phyloP scores from a whole-genome alignment of 2,113 vertebrate genomes.

The Spea multiplicata region DNA sequence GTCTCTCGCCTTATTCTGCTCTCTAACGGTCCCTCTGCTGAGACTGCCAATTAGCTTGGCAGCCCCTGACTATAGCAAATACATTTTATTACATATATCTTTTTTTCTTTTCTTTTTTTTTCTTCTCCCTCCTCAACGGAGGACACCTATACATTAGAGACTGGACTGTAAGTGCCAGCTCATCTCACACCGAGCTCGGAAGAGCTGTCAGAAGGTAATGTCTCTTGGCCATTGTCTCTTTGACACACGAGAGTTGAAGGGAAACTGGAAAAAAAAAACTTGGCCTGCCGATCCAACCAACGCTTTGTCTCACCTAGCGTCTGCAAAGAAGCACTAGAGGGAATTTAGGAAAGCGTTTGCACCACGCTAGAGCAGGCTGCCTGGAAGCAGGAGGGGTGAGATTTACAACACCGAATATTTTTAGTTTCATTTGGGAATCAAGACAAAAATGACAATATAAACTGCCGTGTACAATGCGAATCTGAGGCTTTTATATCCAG shows the following conservation, averaged over 20 bases:
- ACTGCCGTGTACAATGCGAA: too few relatives aligned
- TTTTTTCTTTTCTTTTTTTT: constrained; percentile 13
- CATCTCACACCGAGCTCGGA: constrained; percentile 14
- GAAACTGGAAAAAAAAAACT: background rate
- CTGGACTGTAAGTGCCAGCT: constrained; percentile 30
- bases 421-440: too few relatives aligned
- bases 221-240: constrained; percentile 25
- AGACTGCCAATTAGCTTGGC: constrained; percentile 42
- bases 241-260: constrained; percentile 17
- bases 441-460: too few relatives aligned
- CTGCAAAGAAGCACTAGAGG: background rate
- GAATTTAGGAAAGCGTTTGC: constrained; percentile 1
- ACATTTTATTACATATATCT: constrained; percentile 14
- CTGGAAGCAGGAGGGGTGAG: constrained; percentile 16
- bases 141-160: constrained; percentile 29
- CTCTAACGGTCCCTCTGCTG: constrained; percentile 12
- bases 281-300: constrained; percentile 5
- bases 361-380: background rate
- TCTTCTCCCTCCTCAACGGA: background rate
- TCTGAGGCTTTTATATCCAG: too few relatives aligned
- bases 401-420: constrained; percentile 13
- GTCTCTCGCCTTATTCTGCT: constrained; percentile 19
- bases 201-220: constrained; percentile 25
- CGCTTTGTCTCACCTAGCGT: constrained; percentile 13
- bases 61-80: constrained; percentile 17